Percentiles rank a stretch among this genome's conserved stretches.
Conservation (phyloP, 2,888 invertebrate genomes). For the Villa cingulata region DNA sequence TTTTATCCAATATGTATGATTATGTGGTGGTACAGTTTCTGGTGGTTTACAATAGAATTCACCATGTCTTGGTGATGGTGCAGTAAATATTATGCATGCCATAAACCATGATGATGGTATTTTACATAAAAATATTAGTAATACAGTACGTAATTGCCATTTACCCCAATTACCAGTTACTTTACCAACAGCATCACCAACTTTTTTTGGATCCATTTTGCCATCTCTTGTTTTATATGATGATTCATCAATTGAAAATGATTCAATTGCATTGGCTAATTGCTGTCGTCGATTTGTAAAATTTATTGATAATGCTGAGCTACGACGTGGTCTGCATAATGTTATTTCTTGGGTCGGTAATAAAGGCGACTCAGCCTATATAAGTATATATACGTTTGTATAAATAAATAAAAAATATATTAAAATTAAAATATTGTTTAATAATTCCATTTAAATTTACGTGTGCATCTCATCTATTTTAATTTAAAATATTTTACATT, state of each 20-base stretch:
- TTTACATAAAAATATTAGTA: slow-evolving; percentile 36
- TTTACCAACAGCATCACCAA: slow-evolving; percentile 31
- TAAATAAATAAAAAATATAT: neutral
- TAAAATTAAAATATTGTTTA: no score
- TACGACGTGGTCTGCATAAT: neutral
- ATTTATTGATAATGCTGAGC: neutral
- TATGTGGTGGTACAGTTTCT: slow-evolving; percentile 22
- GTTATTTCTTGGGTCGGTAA: slow-evolving; percentile 9
- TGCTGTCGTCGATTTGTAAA: slow-evolving; percentile 3
- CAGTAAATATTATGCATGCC: slow-evolving; percentile 39
- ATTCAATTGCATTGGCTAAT: slow-evolving; percentile 6
- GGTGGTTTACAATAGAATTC: slow-evolving; percentile 38
- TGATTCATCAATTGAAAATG: slow-evolving; percentile 5
- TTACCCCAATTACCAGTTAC: slow-evolving; percentile 37
- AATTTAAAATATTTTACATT: no score
- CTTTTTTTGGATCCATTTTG: neutral
- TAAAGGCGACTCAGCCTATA: slow-evolving; percentile 12
- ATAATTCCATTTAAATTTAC: no score
- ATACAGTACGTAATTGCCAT: slow-evolving; percentile 37
- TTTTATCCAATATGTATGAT: slow-evolving; percentile 34
- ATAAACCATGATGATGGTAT: slow-evolving; percentile 40
- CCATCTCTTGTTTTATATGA: neutral
- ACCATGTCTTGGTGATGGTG: slow-evolving; percentile 35
- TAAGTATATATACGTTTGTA: neutral
- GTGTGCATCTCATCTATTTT: no score